Base-by-base conservation (phyloP, 2,797 vertebrate genomes). In the Premnoplex brunnescens region DNA sequence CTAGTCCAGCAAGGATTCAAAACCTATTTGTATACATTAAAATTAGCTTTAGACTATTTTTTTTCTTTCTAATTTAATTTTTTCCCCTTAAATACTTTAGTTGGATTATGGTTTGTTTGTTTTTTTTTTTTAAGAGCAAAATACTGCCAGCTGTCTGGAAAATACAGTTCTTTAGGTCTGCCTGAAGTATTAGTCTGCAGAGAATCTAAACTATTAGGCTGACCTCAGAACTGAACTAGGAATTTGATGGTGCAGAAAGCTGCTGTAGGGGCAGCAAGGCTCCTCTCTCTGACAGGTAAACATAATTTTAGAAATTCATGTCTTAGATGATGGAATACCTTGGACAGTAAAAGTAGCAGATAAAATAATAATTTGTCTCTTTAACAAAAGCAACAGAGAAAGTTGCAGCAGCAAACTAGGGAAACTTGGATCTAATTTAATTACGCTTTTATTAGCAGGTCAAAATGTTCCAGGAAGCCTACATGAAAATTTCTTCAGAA, bases 1-100 rank as follows among this genome's bases (percentile, higher is more conserved):
- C 71, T 93, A 90, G 59, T 48, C 71, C 55, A 73, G 69, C 51
- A 86, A 69, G 73, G 93, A 95, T 62, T 86, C 32, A 81, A 73
- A 76, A 73, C 26, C 46, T 86, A 48, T 73, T 63, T 89, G 41
- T 72, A 82, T 39, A 41, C 44, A 74, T 56, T 86, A 76, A 81
- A 94, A 88, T 73, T 87, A 79, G 28, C 64, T 91, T 85, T 59
- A 72, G 58, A 85, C 28, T 22, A 5, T 58, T 54, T 55, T 24
- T 62, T 43, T 41, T 41, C 26, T 72, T 63, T 23, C 15, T 44
- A 72, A 86, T 87, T 91, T 68, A 46, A 8, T 69, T 80, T 77
- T 63, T 85, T 62, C 2, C n/a, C 36, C 28, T 66, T 59, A 62
- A 82, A 67, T 62, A 52, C 63, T 78, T 88, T 27, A 88, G 49